A percentile compares a stretch with the other conserved stretches of the same genome.
These are phyloP conservation scores for Brachionus paranguensis DNA, from an alignment of 1,140 invertebrate genomes.

Conservation along the genomic window DNA sequence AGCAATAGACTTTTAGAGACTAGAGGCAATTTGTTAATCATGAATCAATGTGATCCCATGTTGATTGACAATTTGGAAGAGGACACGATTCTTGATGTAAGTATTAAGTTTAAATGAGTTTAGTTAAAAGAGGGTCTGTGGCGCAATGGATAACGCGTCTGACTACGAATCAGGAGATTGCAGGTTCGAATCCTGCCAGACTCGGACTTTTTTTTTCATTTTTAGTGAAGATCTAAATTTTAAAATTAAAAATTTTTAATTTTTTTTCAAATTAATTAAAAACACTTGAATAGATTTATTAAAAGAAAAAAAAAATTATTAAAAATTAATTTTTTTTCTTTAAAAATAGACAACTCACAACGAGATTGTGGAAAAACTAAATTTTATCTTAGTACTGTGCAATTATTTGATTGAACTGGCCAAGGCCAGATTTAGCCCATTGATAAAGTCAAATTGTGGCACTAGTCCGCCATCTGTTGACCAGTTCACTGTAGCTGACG, in stretches of 20 bases:
- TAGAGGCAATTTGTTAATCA: not conserved
- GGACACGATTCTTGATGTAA: conserved; percentile 33
- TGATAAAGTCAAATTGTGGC: not conserved
- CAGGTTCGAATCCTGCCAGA: conserved; percentile 31
- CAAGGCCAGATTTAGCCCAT: not conserved
- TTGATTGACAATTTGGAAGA: conserved; percentile 33
- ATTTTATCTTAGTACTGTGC: conserved; percentile 28
- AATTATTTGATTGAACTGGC: conserved; percentile 33
- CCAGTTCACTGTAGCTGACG: conserved; percentile 14
- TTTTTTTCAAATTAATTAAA: too few relatives aligned
- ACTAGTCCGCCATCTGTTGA: not conserved
- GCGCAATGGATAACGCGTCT: conserved; percentile 33
- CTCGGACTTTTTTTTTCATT: not conserved
- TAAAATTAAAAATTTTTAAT: too few relatives aligned
- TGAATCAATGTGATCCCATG: conserved; percentile 4
- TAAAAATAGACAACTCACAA: not conserved
- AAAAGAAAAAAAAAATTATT: not conserved
- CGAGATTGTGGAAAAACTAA: conserved; percentile 18
- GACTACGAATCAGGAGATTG: conserved; percentile 34
- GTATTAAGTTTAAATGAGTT: not conserved
- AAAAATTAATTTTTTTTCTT: not conserved
- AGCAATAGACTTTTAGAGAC: conserved; percentile 11
- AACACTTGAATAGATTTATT: too few relatives aligned
- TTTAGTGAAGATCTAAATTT: too few relatives aligned
- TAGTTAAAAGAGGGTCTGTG: not conserved